phyloP scores from a whole-genome alignment of 35 echinoderm and acorn worm species.

The Hemicentrotus pulcherrimus region DNA sequence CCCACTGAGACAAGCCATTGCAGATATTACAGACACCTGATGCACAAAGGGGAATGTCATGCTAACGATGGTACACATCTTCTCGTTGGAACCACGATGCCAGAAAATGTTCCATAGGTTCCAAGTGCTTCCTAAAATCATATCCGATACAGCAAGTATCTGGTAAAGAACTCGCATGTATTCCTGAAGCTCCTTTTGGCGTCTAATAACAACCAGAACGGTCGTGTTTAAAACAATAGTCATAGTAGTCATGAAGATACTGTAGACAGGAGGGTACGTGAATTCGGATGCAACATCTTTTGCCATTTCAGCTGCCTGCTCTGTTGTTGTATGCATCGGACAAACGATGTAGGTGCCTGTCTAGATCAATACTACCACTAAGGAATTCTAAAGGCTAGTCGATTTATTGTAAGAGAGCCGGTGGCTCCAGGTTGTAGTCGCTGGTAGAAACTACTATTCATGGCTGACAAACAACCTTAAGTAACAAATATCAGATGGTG shows the following conservation, averaged over 20 bases:
- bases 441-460: too few species aligned
- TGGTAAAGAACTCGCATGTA: background rate
- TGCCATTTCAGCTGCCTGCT: too few species aligned
- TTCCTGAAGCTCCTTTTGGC: background rate
- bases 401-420: too few species aligned
- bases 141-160: background rate
- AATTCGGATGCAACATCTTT: too few species aligned
- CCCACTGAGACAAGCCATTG: background rate
- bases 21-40: background rate
- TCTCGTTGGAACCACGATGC: background rate
- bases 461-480: background rate
- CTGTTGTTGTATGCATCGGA: too few species aligned
- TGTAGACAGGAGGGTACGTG: too few species aligned
- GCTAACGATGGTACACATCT: background rate
- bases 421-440: too few species aligned
- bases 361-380: background rate
- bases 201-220: background rate
- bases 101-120: background rate
- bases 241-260: too few species aligned
- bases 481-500: background rate
- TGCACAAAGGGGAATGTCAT: background rate
- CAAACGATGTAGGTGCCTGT: background rate
- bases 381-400: too few species aligned
- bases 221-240: background rate
- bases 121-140: background rate